phyloP scores from a whole-genome alignment of 2,888 invertebrate genomes.

The Andrena bucephala region DNA sequence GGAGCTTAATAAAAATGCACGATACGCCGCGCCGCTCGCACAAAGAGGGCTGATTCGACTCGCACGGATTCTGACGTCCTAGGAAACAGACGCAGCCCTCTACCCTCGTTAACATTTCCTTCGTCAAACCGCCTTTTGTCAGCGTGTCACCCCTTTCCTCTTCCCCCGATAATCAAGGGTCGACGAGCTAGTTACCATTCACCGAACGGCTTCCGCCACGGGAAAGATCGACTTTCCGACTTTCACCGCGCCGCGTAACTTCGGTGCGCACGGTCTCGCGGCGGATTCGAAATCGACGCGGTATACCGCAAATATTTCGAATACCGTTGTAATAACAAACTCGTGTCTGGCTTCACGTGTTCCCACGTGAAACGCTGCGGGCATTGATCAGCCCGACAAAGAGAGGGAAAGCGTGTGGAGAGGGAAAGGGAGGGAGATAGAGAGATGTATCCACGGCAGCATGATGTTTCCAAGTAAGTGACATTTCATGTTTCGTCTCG shows the following conservation, averaged over 20 bases:
- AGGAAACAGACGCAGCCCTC: constrained; percentile 61
- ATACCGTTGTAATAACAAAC: constrained; percentile 53
- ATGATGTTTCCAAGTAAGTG: constrained; percentile 71
- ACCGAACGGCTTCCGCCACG: constrained; percentile 19
- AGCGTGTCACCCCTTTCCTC: constrained; percentile 56
- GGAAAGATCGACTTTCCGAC: constrained; percentile 33
- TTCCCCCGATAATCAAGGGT: constrained; percentile 46
- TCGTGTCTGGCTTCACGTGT: constrained; percentile 29
- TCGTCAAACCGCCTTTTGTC: constrained; percentile 70
- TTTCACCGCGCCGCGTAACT: constrained; percentile 12
- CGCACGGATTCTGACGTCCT: constrained; percentile 49
- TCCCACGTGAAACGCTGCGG: constrained; percentile 40
- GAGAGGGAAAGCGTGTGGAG: not conserved
- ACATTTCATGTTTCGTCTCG: constrained; percentile 76
- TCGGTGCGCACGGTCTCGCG: not conserved
- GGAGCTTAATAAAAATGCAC: constrained; percentile 69
- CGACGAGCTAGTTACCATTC: constrained; percentile 49
- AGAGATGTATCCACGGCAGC: constrained; percentile 29
- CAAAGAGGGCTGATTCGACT: constrained; percentile 60
- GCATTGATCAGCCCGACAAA: constrained; percentile 55
- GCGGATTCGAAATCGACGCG: constrained; percentile 21
- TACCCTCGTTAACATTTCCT: constrained; percentile 74
- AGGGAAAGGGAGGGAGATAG: not conserved
- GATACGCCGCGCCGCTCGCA: constrained; percentile 46
- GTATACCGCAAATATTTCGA: constrained; percentile 26